These are phyloP conservation scores for Scaptomyza polygonia DNA, from an alignment of 2,888 invertebrate species.

Conservation along the genomic window DNA sequence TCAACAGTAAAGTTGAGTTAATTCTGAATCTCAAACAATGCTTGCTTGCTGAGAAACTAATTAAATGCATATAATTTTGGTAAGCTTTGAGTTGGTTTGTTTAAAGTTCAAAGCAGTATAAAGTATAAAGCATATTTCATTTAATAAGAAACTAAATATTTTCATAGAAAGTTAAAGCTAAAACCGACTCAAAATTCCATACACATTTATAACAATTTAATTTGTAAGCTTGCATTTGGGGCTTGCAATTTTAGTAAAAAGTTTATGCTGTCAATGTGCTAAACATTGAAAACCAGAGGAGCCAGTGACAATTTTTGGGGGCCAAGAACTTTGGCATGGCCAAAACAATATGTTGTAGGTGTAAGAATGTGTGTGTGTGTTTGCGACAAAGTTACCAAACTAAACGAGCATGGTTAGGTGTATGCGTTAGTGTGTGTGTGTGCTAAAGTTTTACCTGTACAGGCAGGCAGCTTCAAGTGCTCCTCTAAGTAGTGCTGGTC, in stretches of 20 bases:
- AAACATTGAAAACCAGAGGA: constrained; percentile 63
- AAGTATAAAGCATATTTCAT: constrained; percentile 1
- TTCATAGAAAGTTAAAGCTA: background rate
- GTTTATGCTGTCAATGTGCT: constrained; percentile 73
- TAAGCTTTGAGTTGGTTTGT: background rate
- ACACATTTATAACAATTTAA: constrained; percentile 33
- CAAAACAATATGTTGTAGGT: constrained; percentile 73
- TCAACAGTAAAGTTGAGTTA: background rate
- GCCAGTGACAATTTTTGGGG: constrained; percentile 72
- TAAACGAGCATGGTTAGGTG: constrained; percentile 30
- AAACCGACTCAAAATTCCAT: constrained; percentile 1
- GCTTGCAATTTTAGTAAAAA: constrained; percentile 63
- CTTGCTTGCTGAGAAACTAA: constrained; percentile 14
- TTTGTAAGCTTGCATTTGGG: constrained; percentile 20
- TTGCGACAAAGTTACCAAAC: constrained; percentile 49
- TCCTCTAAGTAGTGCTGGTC: constrained; percentile 62
- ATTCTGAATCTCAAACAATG: constrained; percentile 2
- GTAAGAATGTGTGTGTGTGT: constrained; percentile 8
- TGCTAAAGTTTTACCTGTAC: constrained; percentile 60
- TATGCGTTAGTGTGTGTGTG: constrained; percentile 11
- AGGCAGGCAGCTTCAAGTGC: constrained; percentile 62
- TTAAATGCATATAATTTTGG: constrained; percentile 11
- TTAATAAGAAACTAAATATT: constrained; percentile 2
- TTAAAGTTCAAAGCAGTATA: background rate
- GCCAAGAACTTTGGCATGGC: constrained; percentile 66